These are phyloP conservation scores for Tuberolachnus salignus DNA, from an alignment of 2,888 invertebrate genomes.

Conservation along the genomic window DNA sequence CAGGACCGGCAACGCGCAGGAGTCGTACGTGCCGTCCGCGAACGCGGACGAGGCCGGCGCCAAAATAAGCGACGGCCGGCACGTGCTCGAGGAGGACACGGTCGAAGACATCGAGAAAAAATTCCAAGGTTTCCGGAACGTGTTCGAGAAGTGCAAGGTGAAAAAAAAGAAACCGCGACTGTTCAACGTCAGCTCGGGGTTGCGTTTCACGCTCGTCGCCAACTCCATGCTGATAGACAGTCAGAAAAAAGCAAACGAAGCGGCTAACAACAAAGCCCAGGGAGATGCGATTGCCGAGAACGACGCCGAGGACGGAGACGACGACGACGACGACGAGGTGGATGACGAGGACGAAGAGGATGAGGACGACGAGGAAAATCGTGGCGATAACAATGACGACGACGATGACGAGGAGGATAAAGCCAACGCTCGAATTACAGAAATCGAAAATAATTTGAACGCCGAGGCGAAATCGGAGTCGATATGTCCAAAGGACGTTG, in stretches of 20 bases:
- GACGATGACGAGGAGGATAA: background rate
- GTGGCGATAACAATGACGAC: background rate
- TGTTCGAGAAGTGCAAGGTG: slow-evolving; percentile 50
- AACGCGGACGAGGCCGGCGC: slow-evolving; percentile 13
- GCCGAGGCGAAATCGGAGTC: background rate
- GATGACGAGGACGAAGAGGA: background rate
- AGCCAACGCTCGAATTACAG: background rate
- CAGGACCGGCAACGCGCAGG: background rate
- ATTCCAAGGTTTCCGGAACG: slow-evolving; percentile 47
- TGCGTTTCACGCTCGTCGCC: slow-evolving; percentile 47
- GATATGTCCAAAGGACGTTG: slow-evolving; percentile 46
- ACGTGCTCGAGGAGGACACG: slow-evolving; percentile 35
- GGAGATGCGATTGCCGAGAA: background rate
- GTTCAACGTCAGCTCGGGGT: slow-evolving; percentile 45
- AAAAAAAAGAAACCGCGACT: slow-evolving; percentile 41
- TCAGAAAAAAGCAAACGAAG: background rate
- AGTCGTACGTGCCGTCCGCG: slow-evolving; percentile 9
- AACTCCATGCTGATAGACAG: slow-evolving; percentile 39
- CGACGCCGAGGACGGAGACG: background rate
- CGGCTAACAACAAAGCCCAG: background rate
- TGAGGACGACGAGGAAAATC: background rate
- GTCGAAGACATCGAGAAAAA: slow-evolving; percentile 52
- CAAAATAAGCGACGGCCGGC: background rate
- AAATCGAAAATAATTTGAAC: background rate
- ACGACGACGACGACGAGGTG: background rate